Conservation (phyloP, 1,140 invertebrate species). For the Temnothorax curvispinosus region DNA sequence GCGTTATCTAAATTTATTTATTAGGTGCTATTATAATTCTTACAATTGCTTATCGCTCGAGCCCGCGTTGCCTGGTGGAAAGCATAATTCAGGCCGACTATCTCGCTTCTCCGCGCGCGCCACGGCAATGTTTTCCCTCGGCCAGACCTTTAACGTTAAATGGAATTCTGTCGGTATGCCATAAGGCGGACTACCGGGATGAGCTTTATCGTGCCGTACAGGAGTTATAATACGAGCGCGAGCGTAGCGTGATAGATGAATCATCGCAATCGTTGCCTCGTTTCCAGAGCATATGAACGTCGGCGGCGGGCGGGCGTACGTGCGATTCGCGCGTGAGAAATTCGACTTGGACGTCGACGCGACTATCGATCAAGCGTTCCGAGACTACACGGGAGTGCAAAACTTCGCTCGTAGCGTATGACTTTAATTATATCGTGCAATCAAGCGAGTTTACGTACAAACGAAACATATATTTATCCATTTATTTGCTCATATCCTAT, state of each 20-base stretch:
- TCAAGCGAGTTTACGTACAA: background rate
- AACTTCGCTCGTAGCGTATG: background rate
- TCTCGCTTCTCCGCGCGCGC: constrained; percentile 51
- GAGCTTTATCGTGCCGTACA: constrained; percentile 67
- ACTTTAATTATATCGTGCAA: background rate
- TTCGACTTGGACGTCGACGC: constrained; percentile 54
- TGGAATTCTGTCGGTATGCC: constrained; percentile 65
- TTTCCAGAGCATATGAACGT: constrained; percentile 39
- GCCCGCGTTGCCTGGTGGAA: constrained; percentile 32
- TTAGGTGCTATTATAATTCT: constrained; percentile 65
- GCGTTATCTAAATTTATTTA: constrained; percentile 64
- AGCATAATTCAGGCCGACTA: constrained; percentile 65
- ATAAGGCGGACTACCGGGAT: constrained; percentile 54
- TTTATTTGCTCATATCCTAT: background rate
- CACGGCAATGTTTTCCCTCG: constrained; percentile 47
- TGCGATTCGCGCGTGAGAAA: constrained; percentile 25
- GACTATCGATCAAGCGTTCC: constrained; percentile 51
- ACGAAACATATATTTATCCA: background rate
- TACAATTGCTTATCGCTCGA: constrained; percentile 64
- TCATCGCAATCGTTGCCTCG: constrained; percentile 69
- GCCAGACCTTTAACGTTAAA: constrained; percentile 68
- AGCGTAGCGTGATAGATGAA: constrained; percentile 69
- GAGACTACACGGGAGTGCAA: background rate
- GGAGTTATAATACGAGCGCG: constrained; percentile 67
- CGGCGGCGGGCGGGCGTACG: background rate